phyloP scores from a whole-genome alignment of 2,888 invertebrate genomes.

The Chesias legatella region DNA sequence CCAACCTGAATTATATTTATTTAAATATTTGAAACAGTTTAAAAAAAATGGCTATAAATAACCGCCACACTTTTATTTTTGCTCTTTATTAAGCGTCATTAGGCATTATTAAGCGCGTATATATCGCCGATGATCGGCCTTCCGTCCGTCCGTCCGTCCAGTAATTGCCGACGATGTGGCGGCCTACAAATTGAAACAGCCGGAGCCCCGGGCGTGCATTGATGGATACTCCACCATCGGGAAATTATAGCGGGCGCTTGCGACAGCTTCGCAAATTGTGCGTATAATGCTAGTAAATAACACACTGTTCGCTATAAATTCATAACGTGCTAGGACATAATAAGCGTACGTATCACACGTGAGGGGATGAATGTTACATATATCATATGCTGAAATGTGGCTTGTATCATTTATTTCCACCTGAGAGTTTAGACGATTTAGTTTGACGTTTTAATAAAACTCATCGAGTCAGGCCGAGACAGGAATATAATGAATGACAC shows the following conservation, averaged over 20 bases:
- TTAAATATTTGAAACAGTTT: no score
- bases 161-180: conserved; percentile 75
- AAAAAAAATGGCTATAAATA: conserved; percentile 59
- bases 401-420: no score
- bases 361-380: conserved; percentile 35
- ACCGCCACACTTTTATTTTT: conserved; percentile 74
- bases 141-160: conserved; percentile 56
- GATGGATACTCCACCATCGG: conserved; percentile 78
- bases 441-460: no score
- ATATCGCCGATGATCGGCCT: conserved; percentile 77
- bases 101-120: conserved; percentile 76
- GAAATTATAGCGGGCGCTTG: conserved; percentile 76
- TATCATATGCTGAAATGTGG: conserved; percentile 9
- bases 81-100: conserved; percentile 78
- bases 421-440: no score
- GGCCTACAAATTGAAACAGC: conserved; percentile 80
- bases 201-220: conserved; percentile 72
- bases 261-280: conserved; percentile 80
- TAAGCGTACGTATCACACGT: conserved; percentile 49
- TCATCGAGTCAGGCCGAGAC: no score
- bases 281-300: conserved; percentile 79
- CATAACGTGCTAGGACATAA: conserved; percentile 57
- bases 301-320: conserved; percentile 69
- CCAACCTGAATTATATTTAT: no score
- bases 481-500: no score